Percentiles rank a stretch among this genome's conserved stretches.
Conservation (phyloP, 2,113 vertebrate genomes). For the Chloropsis hardwickii region DNA sequence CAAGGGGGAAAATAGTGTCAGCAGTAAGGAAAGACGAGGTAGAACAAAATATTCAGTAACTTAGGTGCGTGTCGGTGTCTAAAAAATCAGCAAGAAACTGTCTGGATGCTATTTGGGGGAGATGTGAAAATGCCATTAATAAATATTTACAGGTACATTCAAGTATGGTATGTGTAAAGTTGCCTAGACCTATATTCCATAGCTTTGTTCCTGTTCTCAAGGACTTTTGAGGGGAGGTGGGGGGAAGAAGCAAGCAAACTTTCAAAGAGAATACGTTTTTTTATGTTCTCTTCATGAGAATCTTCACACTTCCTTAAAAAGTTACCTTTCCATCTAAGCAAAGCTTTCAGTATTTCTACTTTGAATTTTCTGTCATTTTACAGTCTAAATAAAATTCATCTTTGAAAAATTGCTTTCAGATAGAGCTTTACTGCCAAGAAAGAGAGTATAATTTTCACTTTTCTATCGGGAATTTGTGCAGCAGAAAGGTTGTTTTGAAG, state of each 20-base stretch:
- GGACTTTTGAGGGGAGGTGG: fast-evolving
- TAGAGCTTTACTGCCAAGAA: neutral
- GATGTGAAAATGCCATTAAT: neutral
- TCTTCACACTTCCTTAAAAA: neutral
- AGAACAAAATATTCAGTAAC: neutral
- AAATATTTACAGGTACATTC: neutral
- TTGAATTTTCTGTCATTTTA: neutral
- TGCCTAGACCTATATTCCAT: neutral
- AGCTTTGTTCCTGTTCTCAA: neutral
- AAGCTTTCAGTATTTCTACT: neutral
- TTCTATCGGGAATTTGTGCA: neutral
- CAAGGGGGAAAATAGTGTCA: neutral
- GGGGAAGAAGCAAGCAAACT: neutral
- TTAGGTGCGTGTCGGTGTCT: neutral
- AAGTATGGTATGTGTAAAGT: neutral
- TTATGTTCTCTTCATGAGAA: neutral
- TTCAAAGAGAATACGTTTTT: neutral
- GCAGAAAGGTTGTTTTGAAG: neutral
- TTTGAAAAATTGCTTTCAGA: neutral
- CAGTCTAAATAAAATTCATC: neutral
- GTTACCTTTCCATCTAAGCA: neutral
- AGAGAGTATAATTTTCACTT: neutral
- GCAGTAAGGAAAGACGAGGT: neutral
- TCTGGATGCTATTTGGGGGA: neutral
- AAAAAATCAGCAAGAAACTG: neutral